Evolutionary conservation across 1,140 invertebrate species (phyloP), one percentile per base, ranked within the genome.

Genomic region (Diploscapter pachys): DNA sequence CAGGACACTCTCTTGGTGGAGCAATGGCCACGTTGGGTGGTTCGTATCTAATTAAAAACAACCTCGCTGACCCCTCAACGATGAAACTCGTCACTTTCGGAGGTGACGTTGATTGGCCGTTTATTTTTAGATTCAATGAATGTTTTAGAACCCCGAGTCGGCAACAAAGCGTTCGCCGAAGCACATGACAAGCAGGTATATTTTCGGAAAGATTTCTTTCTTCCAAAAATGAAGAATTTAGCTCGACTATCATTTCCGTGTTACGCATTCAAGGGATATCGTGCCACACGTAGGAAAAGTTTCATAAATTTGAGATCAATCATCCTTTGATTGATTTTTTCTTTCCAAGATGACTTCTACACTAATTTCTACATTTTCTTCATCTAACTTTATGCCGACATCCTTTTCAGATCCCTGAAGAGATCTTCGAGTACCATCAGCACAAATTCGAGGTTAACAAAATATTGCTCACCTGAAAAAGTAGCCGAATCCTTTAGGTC

Each of bases 1-100:
- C 31, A 63, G 80, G 80, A 48, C 81, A 81, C 63, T 81, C 81
- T 52, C 73, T 81, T 51, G 81, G 80, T 68, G 80, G 81, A 67
- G 72, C 80, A 5, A n/a, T 81, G 11, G 80, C 81, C 50, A 72
- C 81, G 3, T 69, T 81, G n/a, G 78, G 73, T n/a, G 79, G 79
- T n/a, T 70, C 66, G 8, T 70, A 72, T 55, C 57, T 82, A 50
- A 56, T 81, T 54, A 72, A 56, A 48, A 65, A 63, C 2, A 57
- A 68, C 63, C n/a, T 67, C 9, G 70, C 72, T 50, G 31, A 62
- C 51, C 51, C 63, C 5, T 57, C 66, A 9, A 61, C 75, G 4
- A 50, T 81, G 8, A 80, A 81, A 55, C 71, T 81, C 13, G 63
- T 79, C 69, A 82, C 80, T 13, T 81, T 77, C 55, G 80, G 75